Conservation (phyloP, 2,888 invertebrate species). For the Brachynemurus nebulosus region DNA sequence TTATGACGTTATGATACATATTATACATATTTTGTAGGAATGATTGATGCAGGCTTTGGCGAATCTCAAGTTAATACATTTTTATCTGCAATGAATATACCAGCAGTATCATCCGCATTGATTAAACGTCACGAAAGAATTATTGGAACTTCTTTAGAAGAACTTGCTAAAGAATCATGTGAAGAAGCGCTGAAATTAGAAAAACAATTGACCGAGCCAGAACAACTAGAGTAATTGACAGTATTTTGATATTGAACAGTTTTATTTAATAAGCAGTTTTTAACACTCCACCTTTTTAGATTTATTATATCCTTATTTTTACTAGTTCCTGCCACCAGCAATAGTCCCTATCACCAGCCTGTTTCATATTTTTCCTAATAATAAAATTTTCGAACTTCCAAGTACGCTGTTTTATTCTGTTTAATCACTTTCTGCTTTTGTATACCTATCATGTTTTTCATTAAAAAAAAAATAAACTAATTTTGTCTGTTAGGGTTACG, state of each 20-base stretch:
- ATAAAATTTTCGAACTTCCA: neutral
- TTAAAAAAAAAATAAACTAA: neutral
- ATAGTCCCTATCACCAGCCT: neutral
- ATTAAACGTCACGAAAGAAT: constrained; percentile 14
- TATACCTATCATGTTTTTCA: neutral
- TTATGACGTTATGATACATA: neutral
- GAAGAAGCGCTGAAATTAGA: constrained; percentile 12
- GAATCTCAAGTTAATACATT: constrained; percentile 12
- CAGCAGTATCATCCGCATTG: too few relatives aligned
- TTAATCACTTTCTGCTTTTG: neutral
- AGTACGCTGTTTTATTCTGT: neutral
- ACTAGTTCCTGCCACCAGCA: neutral
- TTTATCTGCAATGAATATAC: too few relatives aligned
- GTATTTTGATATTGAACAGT: neutral
- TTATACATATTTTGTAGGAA: constrained; percentile 8
- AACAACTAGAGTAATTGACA: neutral
- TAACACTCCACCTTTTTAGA: neutral
- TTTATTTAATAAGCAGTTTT: neutral
- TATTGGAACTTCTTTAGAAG: constrained; percentile 12
- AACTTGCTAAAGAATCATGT: constrained; percentile 12
- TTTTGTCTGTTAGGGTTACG: neutral
- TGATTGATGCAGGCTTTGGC: constrained; percentile 13
- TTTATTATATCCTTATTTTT: neutral
- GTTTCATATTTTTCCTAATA: neutral
- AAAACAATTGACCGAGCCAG: constrained; percentile 7